phyloP scores from a whole-genome alignment of 2,797 vertebrate genomes.

The Petrocephalus schoutedeni region DNA sequence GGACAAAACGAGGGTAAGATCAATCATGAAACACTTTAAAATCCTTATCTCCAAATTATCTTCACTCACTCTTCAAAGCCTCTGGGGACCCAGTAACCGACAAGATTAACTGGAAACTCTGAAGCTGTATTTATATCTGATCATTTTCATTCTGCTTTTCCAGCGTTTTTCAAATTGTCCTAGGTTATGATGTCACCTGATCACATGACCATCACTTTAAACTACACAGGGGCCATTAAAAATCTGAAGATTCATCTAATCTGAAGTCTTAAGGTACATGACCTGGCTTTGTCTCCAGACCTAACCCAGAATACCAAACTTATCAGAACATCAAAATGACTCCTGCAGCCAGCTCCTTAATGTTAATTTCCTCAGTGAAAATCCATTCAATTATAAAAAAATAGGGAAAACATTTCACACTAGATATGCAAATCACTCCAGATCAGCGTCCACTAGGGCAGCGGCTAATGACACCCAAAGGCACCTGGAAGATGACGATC shows the following conservation, averaged over 20 bases:
- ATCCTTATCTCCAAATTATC: neutral
- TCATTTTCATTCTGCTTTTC: neutral
- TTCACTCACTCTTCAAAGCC: neutral
- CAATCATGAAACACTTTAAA: neutral
- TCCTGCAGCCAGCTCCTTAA: neutral
- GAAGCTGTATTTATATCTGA: neutral
- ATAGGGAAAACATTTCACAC: neutral
- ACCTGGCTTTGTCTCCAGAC: too few species aligned
- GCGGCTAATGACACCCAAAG: neutral
- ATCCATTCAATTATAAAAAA: neutral
- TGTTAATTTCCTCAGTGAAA: neutral
- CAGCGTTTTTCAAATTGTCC: neutral
- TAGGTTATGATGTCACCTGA: neutral
- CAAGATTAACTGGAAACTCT: neutral
- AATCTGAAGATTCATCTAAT: neutral
- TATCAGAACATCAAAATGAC: neutral
- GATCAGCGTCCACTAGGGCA: neutral
- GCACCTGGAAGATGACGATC: constrained; percentile 97
- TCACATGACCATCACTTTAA: neutral
- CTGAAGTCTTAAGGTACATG: neutral
- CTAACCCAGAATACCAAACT: neutral
- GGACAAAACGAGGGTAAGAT: neutral
- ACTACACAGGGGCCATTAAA: neutral
- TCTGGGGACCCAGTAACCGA: neutral
- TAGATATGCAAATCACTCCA: neutral